Conservation (phyloP, 2,888 invertebrate genomes). For the Dasypogon diadema region DNA sequence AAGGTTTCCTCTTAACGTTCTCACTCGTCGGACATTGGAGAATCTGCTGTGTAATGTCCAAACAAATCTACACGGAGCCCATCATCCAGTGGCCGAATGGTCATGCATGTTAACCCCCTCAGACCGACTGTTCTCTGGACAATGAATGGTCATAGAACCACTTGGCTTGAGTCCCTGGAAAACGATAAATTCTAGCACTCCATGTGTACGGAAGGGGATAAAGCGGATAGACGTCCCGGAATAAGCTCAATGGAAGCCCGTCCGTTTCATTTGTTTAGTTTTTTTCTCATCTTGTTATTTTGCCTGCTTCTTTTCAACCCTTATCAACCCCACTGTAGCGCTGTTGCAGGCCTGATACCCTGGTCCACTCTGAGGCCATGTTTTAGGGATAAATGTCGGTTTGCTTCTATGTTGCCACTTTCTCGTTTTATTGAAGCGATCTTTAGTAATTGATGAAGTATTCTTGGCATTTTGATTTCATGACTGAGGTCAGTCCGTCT, state of each 20-base stretch:
- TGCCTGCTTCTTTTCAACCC: slow-evolving; percentile 11
- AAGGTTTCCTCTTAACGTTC: slow-evolving; percentile 8
- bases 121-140: slow-evolving; percentile 27
- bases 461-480: slow-evolving; percentile 27
- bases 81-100: slow-evolving; percentile 46
- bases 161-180: slow-evolving; percentile 48
- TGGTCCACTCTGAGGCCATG: slow-evolving; percentile 9
- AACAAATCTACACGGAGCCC: slow-evolving; percentile 47
- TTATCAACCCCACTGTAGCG: neutral
- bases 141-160: slow-evolving; percentile 43
- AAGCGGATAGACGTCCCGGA: slow-evolving; percentile 48
- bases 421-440: slow-evolving; percentile 31
- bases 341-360: neutral
- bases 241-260: slow-evolving; percentile 46
- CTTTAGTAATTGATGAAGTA: slow-evolving; percentile 40
- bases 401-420: slow-evolving; percentile 21
- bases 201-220: slow-evolving; percentile 25
- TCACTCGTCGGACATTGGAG: slow-evolving; percentile 26
- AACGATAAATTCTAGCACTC: slow-evolving; percentile 46
- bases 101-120: slow-evolving; percentile 17
- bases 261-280: slow-evolving; percentile 33
- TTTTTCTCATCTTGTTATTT: slow-evolving; percentile 33
- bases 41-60: slow-evolving; percentile 45
- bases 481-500: too few species aligned
- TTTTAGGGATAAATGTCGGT: slow-evolving; percentile 41